A percentile compares a stretch with the other conserved stretches of the same genome.
phyloP scores from a whole-genome alignment of 2,113 vertebrate species.

The Pteropus alecto region DNA sequence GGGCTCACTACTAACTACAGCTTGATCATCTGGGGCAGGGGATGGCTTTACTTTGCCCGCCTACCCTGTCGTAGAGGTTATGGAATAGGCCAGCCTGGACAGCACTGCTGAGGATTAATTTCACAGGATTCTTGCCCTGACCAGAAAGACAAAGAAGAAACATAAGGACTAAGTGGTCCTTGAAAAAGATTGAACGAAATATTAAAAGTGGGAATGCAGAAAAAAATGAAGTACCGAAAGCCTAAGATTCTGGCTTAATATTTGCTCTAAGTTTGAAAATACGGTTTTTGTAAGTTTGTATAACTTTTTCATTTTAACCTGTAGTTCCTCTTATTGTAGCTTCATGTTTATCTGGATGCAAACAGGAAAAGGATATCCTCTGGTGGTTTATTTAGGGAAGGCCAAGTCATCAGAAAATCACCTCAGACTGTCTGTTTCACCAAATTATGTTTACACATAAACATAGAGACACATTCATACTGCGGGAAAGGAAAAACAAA shows the following conservation, averaged over 20 bases:
- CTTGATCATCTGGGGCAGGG: not conserved
- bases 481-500: not conserved
- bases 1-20: not conserved
- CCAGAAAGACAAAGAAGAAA: not conserved
- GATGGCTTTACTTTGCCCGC: not conserved
- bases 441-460: not conserved
- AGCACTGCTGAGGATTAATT: not conserved
- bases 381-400: constrained; percentile 57
- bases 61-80: not conserved
- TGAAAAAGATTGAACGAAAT: not conserved
- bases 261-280: constrained; percentile 42
- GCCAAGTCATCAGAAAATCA: constrained; percentile 57
- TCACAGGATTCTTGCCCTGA: not conserved
- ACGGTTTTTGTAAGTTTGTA: not conserved
- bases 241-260: not conserved
- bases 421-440: constrained; percentile 13
- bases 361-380: constrained; percentile 61
- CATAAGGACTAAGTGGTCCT: not conserved
- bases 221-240: not conserved
- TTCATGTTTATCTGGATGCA: constrained; percentile 49
- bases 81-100: not conserved
- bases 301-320: not conserved
- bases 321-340: constrained; percentile 46
- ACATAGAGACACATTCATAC: not conserved
- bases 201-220: not conserved